Base-by-base conservation (phyloP, 1,140 invertebrate genomes). In the Drosophila bipectinata region DNA sequence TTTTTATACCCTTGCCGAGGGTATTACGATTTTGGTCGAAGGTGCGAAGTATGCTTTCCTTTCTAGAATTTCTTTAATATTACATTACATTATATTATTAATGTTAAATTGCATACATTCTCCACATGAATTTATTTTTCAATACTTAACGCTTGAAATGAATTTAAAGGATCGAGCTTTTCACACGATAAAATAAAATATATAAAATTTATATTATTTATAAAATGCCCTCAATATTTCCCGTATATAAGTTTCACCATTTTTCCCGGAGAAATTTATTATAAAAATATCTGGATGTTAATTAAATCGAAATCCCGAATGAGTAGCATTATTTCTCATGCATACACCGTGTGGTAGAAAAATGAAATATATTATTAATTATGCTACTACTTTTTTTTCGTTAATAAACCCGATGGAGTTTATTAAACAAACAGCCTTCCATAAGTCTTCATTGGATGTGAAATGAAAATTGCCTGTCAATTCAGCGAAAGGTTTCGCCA, bases 301-400 rank as follows among this genome's bases (percentile, higher is more conserved):
- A 84, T 85, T 87, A 85, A 87, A 81, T 81, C 72, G 72, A 74
- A 84, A 66, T 39, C 56, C 82, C 77, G 72, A 72, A 77, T 76
- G 61, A 60, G 62, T 56, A 12, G 52, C 62, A 58, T 52, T 71
- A 52, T 51, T 68, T 53, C 55, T 41, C 60, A 45, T 18, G 45
- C 48, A 45, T 53, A 45, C 60, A 34, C 56, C 24, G 41, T 4
- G 54, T 24, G 6, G 28, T 45, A 48, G 48, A 24, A 51, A 66
- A 72, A 24, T 63, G 66, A 44, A 81, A 81, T 81, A 69, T 74
- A 81, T 87, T 85, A 85, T 81, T 85, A 87, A 87, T 85, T 77
- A 81, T 87, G 74, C 81, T 58, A 77, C 34, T 54, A 21, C 3
- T 15, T 63, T 84, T 76, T 69, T 79, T 44, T 8, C 15, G 7